These are phyloP conservation scores for Egretta garzetta DNA, from an alignment of 2,113 vertebrate genomes.

Conservation along the genomic window DNA sequence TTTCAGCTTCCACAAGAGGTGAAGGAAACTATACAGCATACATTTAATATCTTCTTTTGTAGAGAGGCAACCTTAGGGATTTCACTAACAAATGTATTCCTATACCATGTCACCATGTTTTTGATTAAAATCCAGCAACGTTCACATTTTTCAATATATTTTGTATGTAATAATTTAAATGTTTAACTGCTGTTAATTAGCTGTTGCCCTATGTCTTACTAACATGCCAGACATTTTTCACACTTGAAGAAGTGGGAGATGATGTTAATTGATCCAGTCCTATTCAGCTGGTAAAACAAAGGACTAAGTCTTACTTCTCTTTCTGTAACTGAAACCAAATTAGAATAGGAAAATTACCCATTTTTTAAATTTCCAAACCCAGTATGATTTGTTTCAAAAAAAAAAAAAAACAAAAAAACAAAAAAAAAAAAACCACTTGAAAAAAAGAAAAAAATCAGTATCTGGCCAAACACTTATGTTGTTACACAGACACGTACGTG, in stretches of 20 bases:
- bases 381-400: background rate
- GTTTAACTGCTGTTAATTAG: background rate
- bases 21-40: background rate
- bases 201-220: background rate
- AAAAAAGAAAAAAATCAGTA: background rate
- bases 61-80: background rate
- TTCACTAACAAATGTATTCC: background rate
- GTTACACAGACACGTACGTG: background rate
- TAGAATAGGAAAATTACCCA: background rate
- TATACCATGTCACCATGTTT: background rate
- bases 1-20: background rate
- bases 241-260: background rate
- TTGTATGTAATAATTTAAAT: background rate
- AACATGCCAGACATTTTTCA: background rate
- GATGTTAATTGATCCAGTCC: background rate
- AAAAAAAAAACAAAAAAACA: background rate
- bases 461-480: background rate
- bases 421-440: background rate
- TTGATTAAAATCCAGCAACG: background rate
- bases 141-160: background rate
- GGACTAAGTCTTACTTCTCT: background rate
- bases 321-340: background rate
- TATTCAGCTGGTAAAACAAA: background rate
- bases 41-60: rapidly evolving
- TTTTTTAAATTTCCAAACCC: background rate